Percentiles rank a stretch among this genome's conserved stretches.
These are phyloP conservation scores for Pecten maximus DNA, from an alignment of 2,888 invertebrate species.

Conservation along the genomic window DNA sequence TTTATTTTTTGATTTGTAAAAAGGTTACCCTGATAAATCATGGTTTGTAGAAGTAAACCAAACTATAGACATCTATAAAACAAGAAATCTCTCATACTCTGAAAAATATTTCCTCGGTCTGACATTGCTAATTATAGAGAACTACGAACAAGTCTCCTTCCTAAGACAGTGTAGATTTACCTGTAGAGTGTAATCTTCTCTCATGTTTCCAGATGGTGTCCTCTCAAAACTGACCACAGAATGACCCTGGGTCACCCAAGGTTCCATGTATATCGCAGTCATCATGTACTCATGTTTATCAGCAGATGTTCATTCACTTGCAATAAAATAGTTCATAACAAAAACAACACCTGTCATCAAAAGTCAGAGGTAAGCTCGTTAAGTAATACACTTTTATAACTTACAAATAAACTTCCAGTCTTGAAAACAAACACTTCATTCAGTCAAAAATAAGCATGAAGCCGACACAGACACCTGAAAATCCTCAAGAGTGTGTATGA, in stretches of 20 bases:
- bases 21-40: too few species aligned
- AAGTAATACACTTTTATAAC: constrained; percentile 26
- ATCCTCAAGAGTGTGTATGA: neutral
- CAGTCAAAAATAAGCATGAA: neutral
- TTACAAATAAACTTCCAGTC: constrained; percentile 25
- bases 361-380: constrained; percentile 5
- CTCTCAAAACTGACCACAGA: constrained; percentile 21
- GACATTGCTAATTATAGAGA: neutral
- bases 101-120: neutral
- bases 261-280: constrained; percentile 14
- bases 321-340: constrained; percentile 1
- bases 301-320: neutral
- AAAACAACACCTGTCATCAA: neutral
- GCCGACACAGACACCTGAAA: neutral
- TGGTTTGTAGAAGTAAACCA: too few species aligned
- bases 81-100: neutral
- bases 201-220: neutral
- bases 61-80: too few species aligned
- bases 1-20: too few species aligned
- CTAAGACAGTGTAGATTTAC: neutral
- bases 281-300: neutral
- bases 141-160: neutral
- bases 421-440: constrained; percentile 15
- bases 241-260: constrained; percentile 7
- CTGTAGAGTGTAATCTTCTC: neutral